Evolutionary conservation across 2,888 invertebrate genomes (phyloP).

Genomic region (Drosophila falleni): DNA sequence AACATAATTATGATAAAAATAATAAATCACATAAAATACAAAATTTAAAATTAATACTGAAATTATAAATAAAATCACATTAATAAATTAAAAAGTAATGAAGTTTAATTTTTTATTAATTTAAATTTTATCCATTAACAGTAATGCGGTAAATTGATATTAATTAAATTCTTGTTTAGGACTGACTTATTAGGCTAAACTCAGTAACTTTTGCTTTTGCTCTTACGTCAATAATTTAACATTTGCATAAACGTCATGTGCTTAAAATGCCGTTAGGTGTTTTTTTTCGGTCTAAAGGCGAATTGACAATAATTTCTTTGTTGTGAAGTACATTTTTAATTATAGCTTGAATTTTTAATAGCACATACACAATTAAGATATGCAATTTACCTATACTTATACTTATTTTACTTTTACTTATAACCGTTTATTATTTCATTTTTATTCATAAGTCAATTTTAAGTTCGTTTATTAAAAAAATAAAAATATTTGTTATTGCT

Average conservation of each 20-base stretch:
- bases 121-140: no score
- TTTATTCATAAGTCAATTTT: slow-evolving; percentile 2
- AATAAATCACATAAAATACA: no score
- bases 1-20: no score
- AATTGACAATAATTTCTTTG: background rate
- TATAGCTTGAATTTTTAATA: slow-evolving; percentile 16
- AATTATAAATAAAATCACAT: no score
- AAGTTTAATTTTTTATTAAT: no score
- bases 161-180: no score
- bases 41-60: no score
- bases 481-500: background rate
- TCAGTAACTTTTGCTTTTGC: background rate
- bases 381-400: slow-evolving; percentile 3
- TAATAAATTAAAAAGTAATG: no score
- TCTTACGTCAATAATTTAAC: background rate
- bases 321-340: slow-evolving; percentile 9
- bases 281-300: background rate
- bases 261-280: slow-evolving; percentile 9
- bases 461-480: background rate
- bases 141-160: no score
- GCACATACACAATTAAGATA: background rate
- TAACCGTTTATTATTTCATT: slow-evolving; percentile 11
- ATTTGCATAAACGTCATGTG: background rate
- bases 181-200: background rate
- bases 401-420: slow-evolving; percentile 15